Percentiles rank a stretch among this genome's conserved stretches.
Evolutionary conservation across 2,797 vertebrate genomes (phyloP).

Genomic region (Pangasius djambal): DNA sequence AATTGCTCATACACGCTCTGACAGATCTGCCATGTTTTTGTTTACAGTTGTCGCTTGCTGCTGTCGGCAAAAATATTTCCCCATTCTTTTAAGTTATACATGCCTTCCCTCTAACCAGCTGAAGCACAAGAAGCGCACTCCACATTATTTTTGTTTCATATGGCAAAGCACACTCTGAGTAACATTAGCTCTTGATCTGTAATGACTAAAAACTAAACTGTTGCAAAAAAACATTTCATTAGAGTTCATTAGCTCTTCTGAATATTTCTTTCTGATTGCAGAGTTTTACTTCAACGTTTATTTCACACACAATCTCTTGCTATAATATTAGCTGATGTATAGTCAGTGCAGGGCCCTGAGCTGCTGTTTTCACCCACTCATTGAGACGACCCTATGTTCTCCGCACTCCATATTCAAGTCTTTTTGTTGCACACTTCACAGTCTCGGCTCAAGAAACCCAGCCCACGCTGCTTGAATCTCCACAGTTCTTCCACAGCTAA

Average conservation of each 20-base stretch:
- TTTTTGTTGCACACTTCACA: conserved; percentile 70
- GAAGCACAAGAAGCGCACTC: background rate
- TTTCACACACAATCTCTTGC: background rate
- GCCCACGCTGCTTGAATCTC: conserved; percentile 72
- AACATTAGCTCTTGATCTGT: background rate
- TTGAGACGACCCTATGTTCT: conserved; percentile 15
- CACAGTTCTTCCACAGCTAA: conserved; percentile 73
- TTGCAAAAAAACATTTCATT: background rate
- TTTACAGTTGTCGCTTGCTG: too few species aligned
- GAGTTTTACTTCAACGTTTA: background rate
- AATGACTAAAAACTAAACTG: background rate
- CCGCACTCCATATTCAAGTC: conserved; percentile 60
- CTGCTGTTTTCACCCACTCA: background rate
- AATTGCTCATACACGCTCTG: background rate
- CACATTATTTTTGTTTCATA: background rate
- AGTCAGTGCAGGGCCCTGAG: background rate
- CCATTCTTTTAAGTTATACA: background rate
- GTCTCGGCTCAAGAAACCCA: conserved; percentile 77
- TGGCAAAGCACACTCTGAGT: background rate
- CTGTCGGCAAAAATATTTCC: background rate
- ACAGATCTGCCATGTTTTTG: background rate
- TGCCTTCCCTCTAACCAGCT: background rate
- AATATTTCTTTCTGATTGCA: background rate
- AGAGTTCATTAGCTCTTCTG: background rate
- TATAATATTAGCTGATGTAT: background rate